Evolutionary conservation across 2,888 invertebrate species (phyloP), one percentile per base, ranked within the genome.

Genomic region (Rhopalosiphum nymphaeae): DNA sequence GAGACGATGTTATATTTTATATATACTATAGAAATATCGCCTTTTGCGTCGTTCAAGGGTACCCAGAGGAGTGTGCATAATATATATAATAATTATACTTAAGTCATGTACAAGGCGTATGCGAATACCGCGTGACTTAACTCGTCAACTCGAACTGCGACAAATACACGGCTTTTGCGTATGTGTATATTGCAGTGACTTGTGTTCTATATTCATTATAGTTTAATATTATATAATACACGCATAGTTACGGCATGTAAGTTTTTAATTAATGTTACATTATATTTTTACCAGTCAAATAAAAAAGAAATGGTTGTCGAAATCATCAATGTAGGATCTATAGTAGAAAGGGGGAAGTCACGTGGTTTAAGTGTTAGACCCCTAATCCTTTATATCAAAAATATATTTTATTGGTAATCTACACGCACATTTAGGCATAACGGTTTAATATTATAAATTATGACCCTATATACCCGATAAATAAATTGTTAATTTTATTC

Each of bases 41-140:
- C 92, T 88, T 92, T 92, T 88, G 88, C 46, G 61, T 67, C 92
- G 44, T 86, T 92, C 92, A 88, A 92, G 88, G 92, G 92, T 92
- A 92, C 67, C 67, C 61, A 36, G 86, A 92, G 86, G 16, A 87
- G 92, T 61, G 86, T 2, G 29, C 10, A 36, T 42, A 67, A 49
- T 85, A 9, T 42, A 11, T n/a, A 88, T 25, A 56, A 53, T 16
- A 26, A 36, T 26, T 44, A 29, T 46, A 53, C 36, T 25, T 36
- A 25, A 85, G 44, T 44, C 25, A 57, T 86, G 36, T 44, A 86
- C 46, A n/a, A 78, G 78, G 78, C 36, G 78, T 78, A 36, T 78
- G 36, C 21, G 36, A 78, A 16, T 85, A 53, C 42, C 42, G 56
- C 53, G 78, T 89, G 88, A 92, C 92, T 78, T 53, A 53, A 78